Percentiles rank a stretch among this genome's conserved stretches.
Evolutionary conservation across 2,797 vertebrate species (phyloP).

Genomic region (Cirrhinus mrigala): DNA sequence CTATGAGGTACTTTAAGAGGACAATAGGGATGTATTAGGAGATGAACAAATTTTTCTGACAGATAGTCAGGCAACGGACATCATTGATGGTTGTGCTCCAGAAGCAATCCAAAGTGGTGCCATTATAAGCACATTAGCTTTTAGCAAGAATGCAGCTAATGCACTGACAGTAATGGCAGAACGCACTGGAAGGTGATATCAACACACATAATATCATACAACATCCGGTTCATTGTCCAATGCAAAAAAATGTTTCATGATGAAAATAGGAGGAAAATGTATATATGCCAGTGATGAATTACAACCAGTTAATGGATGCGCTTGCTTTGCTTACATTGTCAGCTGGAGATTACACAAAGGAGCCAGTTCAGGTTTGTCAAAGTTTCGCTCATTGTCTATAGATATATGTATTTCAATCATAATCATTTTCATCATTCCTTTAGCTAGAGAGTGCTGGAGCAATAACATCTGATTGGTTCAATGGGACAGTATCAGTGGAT

Average conservation of each 20-base stretch:
- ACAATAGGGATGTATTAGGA: constrained; percentile 57
- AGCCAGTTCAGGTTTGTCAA: constrained; percentile 71
- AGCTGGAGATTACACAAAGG: constrained; percentile 63
- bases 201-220: no score
- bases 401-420: not conserved
- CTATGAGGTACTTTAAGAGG: no score
- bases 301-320: constrained; percentile 70
- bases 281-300: constrained; percentile 64
- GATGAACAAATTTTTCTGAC: constrained; percentile 73
- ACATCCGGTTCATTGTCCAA: no score
- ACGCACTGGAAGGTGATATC: constrained; percentile 12
- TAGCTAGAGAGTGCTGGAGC: constrained; percentile 71
- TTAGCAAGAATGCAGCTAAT: constrained; percentile 53
- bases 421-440: constrained; percentile 29
- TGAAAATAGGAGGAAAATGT: constrained; percentile 68
- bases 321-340: constrained; percentile 60
- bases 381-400: not conserved
- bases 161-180: constrained; percentile 63
- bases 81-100: constrained; percentile 57
- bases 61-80: constrained; percentile 62
- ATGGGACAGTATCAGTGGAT: constrained; percentile 67
- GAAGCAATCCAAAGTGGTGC: constrained; percentile 62
- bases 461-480: constrained; percentile 57
- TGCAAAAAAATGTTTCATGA: no score
- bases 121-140: constrained; percentile 70